Evolutionary conservation across 2,113 vertebrate genomes (phyloP), one percentile per base, ranked within the genome.

Genomic region (Eretmochelys imbricata): DNA sequence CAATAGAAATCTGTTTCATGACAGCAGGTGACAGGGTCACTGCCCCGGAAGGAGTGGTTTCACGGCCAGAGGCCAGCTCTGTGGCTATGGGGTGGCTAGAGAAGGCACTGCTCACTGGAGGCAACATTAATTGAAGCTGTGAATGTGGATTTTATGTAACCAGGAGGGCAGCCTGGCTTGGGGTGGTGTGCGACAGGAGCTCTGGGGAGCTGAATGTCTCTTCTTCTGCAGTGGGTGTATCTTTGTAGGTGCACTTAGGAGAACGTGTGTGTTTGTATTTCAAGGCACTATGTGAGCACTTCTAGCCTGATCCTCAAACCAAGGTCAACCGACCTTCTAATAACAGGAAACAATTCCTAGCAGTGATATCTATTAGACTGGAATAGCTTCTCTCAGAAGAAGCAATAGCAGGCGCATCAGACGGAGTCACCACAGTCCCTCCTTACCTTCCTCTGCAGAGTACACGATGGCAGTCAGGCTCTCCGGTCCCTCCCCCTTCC

Each of bases 371-470:
- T 57, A 72, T 53, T 5, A 7, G 85, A 0, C n/a, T 51, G 42
- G 24, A 25, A 1, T 2, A 1, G 84, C 57, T 57, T 75, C 17
- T 65, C 80, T 8, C 35, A 38, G 46, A 24, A 84, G 83, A 29
- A 81, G n/a, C 10, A 91, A 3, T 4, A 53, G 65, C 46, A 85
- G 46, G 25, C 53, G 2, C 1, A 0, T 3, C 0, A 29, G 93
- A 31, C 35, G 42, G 48, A 65, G 57, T 17, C 0, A 5, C 0
- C 0, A 12, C 35, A 75, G 82, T 48, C 29, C 0, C 16, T 2
- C 38, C 4, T 80, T 96, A 99, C 99, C 99, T 98, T 99, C 99
- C 92, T 99, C 99, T 2, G 99, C 99, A 0, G 99, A 99, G 98
- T 99, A 98, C 48, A 99, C 99, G 2, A 98, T 91, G 4, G 99